phyloP scores from a whole-genome alignment of 2,888 invertebrate species.

The Dasypogon diadema region DNA sequence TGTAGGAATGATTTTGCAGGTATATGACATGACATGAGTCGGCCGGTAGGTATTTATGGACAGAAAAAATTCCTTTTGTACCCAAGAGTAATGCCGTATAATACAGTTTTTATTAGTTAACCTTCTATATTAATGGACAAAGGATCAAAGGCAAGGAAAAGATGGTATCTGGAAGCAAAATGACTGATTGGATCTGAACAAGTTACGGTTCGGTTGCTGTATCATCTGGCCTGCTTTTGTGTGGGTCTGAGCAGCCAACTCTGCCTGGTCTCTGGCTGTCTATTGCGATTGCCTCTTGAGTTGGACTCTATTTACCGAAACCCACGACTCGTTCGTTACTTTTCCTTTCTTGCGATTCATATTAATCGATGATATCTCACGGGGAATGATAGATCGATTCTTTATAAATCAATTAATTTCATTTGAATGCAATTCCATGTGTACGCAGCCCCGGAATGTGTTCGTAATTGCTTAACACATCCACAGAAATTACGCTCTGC shows the following conservation, averaged over 20 bases:
- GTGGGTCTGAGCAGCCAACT: not conserved
- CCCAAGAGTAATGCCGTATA: constrained; percentile 1
- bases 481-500: constrained; percentile 19
- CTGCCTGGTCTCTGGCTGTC: not conserved
- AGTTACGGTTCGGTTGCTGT: constrained; percentile 16
- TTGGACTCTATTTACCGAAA: constrained; percentile 7
- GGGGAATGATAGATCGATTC: constrained; percentile 38
- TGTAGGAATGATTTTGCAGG: constrained; percentile 23
- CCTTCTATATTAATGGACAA: constrained; percentile 27
- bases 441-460: not conserved
- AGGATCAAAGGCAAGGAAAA: constrained; percentile 34
- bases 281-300: not conserved
- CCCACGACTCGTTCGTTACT: constrained; percentile 31
- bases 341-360: constrained; percentile 28
- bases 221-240: constrained; percentile 4
- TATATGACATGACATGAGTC: not conserved
- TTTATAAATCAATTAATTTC: constrained; percentile 45
- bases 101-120: constrained; percentile 23
- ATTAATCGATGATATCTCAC: constrained; percentile 25
- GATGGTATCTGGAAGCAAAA: not conserved
- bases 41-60: not conserved
- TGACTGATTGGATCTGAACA: constrained; percentile 18
- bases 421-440: constrained; percentile 35
- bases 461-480: constrained; percentile 22
- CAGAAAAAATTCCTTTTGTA: constrained; percentile 14